Evolutionary conservation across 1,140 invertebrate genomes (phyloP).

Genomic region (Drosophila neocordata): DNA sequence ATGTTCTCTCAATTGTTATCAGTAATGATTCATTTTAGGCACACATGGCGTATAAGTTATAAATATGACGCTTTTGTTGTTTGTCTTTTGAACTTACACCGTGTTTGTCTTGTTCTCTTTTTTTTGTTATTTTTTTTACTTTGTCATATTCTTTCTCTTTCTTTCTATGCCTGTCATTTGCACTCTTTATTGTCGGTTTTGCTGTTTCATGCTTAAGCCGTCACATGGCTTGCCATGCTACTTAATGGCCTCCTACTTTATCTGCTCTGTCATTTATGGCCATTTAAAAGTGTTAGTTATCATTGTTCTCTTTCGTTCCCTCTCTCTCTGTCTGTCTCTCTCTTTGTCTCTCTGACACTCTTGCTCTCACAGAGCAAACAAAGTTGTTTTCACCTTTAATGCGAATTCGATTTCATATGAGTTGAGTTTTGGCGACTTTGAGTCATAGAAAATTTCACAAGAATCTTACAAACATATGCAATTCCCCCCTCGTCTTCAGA

Average conservation of each 20-base stretch:
- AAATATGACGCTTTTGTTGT: constrained; percentile 23
- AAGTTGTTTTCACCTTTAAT: constrained; percentile 57
- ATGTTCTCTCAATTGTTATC: constrained; percentile 20
- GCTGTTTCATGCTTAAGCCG: neutral
- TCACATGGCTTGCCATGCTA: constrained; percentile 29
- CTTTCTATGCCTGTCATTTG: constrained; percentile 23
- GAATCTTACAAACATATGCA: constrained; percentile 40
- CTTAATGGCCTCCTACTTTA: constrained; percentile 52
- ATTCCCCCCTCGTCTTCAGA: neutral
- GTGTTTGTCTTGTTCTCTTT: no score
- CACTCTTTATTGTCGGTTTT: constrained; percentile 28
- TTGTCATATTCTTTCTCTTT: neutral
- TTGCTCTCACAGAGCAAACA: constrained; percentile 7
- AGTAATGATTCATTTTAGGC: constrained; percentile 45
- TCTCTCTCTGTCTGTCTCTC: neutral
- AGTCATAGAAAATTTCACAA: constrained; percentile 59
- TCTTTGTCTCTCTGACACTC: neutral
- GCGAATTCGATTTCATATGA: constrained; percentile 71
- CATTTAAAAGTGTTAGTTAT: constrained; percentile 63
- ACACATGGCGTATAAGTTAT: constrained; percentile 63
- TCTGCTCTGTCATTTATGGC: constrained; percentile 50
- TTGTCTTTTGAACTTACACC: constrained; percentile 35
- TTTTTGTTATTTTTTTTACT: neutral
- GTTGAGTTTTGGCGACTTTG: constrained; percentile 53
- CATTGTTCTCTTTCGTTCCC: constrained; percentile 30